Percentiles rank a stretch among this genome's conserved stretches.
phyloP scores from a whole-genome alignment of 2,888 invertebrate species.

The Anodontia alba region DNA sequence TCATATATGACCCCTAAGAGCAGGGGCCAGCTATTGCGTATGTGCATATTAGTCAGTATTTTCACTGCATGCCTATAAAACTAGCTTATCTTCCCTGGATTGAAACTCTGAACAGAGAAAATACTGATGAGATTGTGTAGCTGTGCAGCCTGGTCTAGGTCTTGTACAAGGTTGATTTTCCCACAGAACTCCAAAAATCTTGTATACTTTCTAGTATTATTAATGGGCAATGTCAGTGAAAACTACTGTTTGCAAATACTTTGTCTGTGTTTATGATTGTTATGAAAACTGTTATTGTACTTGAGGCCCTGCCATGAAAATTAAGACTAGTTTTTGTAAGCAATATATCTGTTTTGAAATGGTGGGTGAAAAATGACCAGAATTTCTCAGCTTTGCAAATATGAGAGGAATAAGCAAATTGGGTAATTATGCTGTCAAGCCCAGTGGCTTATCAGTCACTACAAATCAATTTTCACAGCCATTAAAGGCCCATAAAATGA shows the following conservation, averaged over 20 bases:
- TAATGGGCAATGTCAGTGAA: constrained; percentile 33
- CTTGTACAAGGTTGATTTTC: too few species aligned
- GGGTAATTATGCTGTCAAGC: constrained; percentile 61
- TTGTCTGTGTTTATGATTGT: constrained; percentile 59
- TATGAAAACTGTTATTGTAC: constrained; percentile 66
- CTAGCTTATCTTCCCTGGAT: too few species aligned
- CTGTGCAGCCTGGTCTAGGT: too few species aligned
- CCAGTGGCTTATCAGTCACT: constrained; percentile 45
- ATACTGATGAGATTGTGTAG: too few species aligned
- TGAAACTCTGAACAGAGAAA: too few species aligned
- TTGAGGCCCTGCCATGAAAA: constrained; percentile 12
- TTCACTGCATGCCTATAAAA: too few species aligned
- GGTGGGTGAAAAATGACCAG: constrained; percentile 52
- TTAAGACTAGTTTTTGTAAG: constrained; percentile 14
- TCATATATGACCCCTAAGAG: too few species aligned
- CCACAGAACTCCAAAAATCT: too few species aligned
- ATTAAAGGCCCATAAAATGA: constrained; percentile 56
- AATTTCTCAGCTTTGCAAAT: constrained; percentile 55
- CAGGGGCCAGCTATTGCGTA: too few species aligned
- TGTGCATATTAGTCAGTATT: too few species aligned
- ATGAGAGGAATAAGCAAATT: constrained; percentile 58
- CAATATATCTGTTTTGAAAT: constrained; percentile 51
- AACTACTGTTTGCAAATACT: constrained; percentile 53
- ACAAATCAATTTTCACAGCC: constrained; percentile 56
- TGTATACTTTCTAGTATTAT: constrained; percentile 22